A percentile compares a stretch with the other conserved stretches of the same genome.
phyloP scores from a whole-genome alignment of 1,140 invertebrate genomes.

The Riptortus pedestris region DNA sequence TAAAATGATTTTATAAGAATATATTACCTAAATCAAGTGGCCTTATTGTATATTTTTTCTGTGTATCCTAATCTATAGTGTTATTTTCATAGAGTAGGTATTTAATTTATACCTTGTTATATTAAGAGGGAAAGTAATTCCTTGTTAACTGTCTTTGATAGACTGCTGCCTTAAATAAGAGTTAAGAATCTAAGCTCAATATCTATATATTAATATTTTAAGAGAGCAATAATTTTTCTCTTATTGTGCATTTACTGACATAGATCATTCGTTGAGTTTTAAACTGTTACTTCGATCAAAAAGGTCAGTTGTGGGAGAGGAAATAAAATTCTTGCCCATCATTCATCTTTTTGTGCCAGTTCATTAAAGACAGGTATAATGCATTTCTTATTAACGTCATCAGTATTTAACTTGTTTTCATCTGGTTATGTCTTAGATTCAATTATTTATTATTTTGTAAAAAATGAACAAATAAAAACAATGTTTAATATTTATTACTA shows the following conservation, averaged over 20 bases:
- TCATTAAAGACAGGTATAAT: too few relatives aligned
- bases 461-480: too few relatives aligned
- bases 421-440: too few relatives aligned
- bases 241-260: too few relatives aligned
- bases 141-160: slow-evolving; percentile 3
- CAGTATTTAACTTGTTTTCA: too few relatives aligned
- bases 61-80: neutral
- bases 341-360: neutral
- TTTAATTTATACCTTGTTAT: neutral
- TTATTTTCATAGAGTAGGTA: neutral
- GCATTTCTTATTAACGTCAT: too few relatives aligned
- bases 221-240: neutral
- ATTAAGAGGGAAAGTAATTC: neutral
- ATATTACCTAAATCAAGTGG: slow-evolving; percentile 8
- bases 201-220: neutral
- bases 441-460: too few relatives aligned
- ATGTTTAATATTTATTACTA: too few relatives aligned
- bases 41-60: slow-evolving; percentile 1
- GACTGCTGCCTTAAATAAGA: slow-evolving; percentile 14
- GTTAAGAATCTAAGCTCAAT: slow-evolving; percentile 4
- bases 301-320: too few relatives aligned
- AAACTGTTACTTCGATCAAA: too few relatives aligned
- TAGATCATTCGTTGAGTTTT: too few relatives aligned
- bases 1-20: neutral
- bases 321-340: too few relatives aligned